Base-by-base conservation (phyloP, 1,140 invertebrate species). In the Drosophila tani region DNA sequence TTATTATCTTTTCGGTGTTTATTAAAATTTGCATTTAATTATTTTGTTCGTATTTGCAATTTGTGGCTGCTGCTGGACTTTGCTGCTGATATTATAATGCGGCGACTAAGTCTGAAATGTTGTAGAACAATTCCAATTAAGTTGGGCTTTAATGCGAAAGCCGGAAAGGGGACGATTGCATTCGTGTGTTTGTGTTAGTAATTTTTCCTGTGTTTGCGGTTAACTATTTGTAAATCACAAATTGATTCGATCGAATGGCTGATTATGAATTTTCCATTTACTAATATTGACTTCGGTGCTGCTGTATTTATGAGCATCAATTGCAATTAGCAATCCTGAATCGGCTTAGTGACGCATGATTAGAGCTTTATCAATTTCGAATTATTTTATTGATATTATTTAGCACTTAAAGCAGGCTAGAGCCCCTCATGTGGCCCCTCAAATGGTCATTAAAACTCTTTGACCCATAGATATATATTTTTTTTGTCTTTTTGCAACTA, bases 21-120 rank as follows among this genome's bases (percentile, higher is more conserved):
- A 82, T 85, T 86, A 85, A 86, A 86, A 86, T 82, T 86, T 71
- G 82, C 79, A 86, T 86, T 82, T 86, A 82, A 86, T 86, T 86
- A 84, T 84, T 84, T 80, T 70, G 81, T 85, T 73, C 69, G 49
- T 84, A 75, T 86, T 86, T 76, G 81, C 66, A 75, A 82, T 86
- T 86, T 82, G 82, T 71, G 79, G 83, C 67, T 68, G 73, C 8
- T 49, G 53, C 76, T 43, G 75, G 76, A 84, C 58, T 69, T 67
- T 78, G 84, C 70, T 38, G 38, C 55, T 62, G 27, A 66, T 66
- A 57, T 60, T 60, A 62, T 38, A 41, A 67, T 53, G 74, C 29
- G 59, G 57, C 50, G 24, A 27, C 68, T 47, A 53, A 53, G 47
- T 51, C 43, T 5, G 32, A 68, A 29, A 27, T 67, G 24, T 55